Evolutionary conservation across 2,888 invertebrate species (phyloP), one percentile per base, ranked within the genome.

Genomic region (Ceramica pisi): DNA sequence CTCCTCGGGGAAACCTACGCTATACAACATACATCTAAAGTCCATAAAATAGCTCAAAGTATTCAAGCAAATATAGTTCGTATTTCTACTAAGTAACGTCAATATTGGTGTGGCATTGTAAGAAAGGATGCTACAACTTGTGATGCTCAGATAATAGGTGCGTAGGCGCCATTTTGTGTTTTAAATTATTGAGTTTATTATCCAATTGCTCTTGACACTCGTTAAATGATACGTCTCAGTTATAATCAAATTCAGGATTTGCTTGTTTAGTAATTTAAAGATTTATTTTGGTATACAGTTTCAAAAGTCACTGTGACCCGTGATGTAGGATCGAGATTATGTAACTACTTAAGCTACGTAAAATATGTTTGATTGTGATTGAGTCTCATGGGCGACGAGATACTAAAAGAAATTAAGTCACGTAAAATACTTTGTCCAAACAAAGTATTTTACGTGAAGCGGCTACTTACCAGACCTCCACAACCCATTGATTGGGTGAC

Each of bases 171-270:
- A 63, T 79, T 83, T 82, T 62, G 65, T 72, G 78, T 78, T 19
- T 78, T 74, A 44, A 79, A 81, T 85, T 80, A 83, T 79, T 80
- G 68, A 62, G 72, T 74, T 57, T 73, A 89, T 89, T 87, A 85
- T 82, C 78, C 88, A 89, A 81, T 89, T 89, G 84, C 14, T 82
- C 81, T 80, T 86, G 89, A 86, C 87, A 87, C 71, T 65, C 60
- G 77, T 81, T 75, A 84, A 83, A 67, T 86, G 84, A 84, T 82
- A 76, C 72, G 75, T 83, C 87, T 84, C 56, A 61, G 61, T 80
- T 82, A 64, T 78, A 69, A 75, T 70, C 68, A 74, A 75, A 86
- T 82, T 65, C 82, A 82, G 55, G 72, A 71, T 57, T 81, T 57
- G 69, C 63, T 44, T 75, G 53, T 67, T 76, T 62, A 66, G 55